Evolutionary conservation across 2,797 vertebrate genomes (phyloP), one percentile per base, ranked within the genome.

Genomic region (Erpetoichthys calabaricus): DNA sequence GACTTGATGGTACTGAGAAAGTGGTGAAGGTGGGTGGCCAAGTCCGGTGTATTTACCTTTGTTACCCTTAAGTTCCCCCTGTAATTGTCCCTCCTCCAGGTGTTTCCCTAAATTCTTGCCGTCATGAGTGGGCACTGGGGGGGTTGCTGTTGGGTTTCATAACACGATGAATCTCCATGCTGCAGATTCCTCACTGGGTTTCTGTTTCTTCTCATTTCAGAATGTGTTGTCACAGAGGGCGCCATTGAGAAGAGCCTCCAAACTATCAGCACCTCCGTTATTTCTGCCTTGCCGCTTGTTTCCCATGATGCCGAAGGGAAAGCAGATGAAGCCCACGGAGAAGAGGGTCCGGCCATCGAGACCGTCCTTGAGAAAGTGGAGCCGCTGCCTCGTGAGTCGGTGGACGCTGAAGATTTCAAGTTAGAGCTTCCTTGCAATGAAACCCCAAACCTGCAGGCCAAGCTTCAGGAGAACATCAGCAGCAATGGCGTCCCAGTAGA

Each of bases 161-260:
- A 25, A 25, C 25, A 25, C 25, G 2, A 25, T 25, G 25, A 25
- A 25, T 25, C 2, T 25, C 25, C 25, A 25, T 25, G 25, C 25
- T 25, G 25, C 25, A 25, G 25, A 25, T 25, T 25, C 25, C 25
- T 25, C 25, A 25, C 25, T 2, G 25, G 25, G 25, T 25, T 25
- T 25, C 25, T 25, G 25, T 25, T 25, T 41, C 41, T 45, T 59
- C 55, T 9, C 63, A 5, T 59, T 65, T 9, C 68, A 86, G 84
- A 80, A 25, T 60, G 82, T 65, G 79, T 73, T 43, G 75, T 72
- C 64, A 41, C 83, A 59, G 60, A 68, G 1, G 70, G 80, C 56
- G 71, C 81, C 62, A 78, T 82, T 0, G 76, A 83, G 63, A 66
- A 63, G 61, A 78, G 81, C 63, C 71, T 70, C 2, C 77, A 71